Evolutionary conservation across 2,797 vertebrate species (phyloP).

Genomic region (Nyctalus aviator): DNA sequence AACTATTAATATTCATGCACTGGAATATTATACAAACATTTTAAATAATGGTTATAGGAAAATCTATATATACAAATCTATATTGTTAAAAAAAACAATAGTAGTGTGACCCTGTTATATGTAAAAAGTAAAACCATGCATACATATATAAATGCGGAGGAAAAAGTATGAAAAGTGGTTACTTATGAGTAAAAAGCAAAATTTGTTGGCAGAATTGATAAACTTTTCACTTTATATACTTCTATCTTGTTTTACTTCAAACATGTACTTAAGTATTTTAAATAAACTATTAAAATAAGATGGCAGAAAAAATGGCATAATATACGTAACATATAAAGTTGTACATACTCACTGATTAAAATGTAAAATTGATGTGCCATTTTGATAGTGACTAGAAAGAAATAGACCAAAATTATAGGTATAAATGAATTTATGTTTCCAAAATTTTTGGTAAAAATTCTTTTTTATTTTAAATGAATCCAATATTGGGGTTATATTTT

Average conservation of each 20-base stretch:
- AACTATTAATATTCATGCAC: constrained; percentile 35
- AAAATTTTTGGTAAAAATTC: constrained; percentile 47
- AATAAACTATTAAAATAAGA: constrained; percentile 18
- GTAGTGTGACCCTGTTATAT: neutral
- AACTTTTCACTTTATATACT: neutral
- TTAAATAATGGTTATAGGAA: constrained; percentile 50
- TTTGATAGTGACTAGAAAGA: neutral
- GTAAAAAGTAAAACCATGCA: constrained; percentile 40
- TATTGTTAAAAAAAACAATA: constrained; percentile 18
- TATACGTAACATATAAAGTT: neutral
- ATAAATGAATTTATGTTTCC: neutral
- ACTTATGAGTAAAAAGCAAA: neutral
- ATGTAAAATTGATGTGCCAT: neutral
- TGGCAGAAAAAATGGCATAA: constrained; percentile 13
- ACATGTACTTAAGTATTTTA: constrained; percentile 4
- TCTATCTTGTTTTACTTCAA: constrained; percentile 32
- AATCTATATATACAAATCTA: neutral
- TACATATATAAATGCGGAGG: neutral
- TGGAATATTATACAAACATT: constrained; percentile 35
- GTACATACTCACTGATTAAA: neutral
- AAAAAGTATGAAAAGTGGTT: neutral
- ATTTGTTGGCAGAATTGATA: constrained; percentile 20
- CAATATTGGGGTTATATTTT: constrained; percentile 51
- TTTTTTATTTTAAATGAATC: constrained; percentile 52
- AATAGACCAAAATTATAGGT: neutral